Conservation (phyloP, 2,113 vertebrate species). For the Oncorhynchus masou region DNA sequence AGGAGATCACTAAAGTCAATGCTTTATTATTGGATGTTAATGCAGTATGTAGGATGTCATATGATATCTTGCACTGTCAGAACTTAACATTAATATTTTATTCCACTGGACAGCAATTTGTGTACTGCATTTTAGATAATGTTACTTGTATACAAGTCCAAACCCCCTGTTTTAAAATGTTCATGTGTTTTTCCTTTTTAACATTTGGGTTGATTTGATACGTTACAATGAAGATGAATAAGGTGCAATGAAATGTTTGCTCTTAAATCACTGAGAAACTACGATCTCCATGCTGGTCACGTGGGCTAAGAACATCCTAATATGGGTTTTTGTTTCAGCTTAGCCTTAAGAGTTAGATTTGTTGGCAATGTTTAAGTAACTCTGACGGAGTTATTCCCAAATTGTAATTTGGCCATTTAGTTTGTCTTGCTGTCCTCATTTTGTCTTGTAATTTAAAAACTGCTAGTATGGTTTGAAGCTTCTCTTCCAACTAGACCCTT, state of each 20-base stretch:
- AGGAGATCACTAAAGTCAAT: neutral
- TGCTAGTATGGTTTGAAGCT: conserved; percentile 4
- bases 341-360: too few relatives aligned
- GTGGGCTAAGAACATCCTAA: neutral
- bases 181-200: conserved; percentile 11
- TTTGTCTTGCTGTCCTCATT: neutral
- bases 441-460: neutral
- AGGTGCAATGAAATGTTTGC: conserved; percentile 65
- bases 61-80: neutral
- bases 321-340: neutral
- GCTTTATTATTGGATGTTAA: neutral
- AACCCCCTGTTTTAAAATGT: conserved; percentile 15
- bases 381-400: too few relatives aligned
- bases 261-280: conserved; percentile 42
- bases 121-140: neutral
- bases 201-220: conserved; percentile 30
- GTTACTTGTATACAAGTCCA: neutral
- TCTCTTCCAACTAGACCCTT: too few relatives aligned
- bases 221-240: conserved; percentile 52
- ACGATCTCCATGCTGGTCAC: conserved; percentile 35
- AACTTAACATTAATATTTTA: neutral
- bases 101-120: neutral
- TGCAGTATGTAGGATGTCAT: neutral
- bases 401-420: neutral
- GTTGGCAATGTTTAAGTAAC: too few relatives aligned